Base-by-base conservation (phyloP, 2,797 vertebrate genomes). In the Coracias cyanogaster region DNA sequence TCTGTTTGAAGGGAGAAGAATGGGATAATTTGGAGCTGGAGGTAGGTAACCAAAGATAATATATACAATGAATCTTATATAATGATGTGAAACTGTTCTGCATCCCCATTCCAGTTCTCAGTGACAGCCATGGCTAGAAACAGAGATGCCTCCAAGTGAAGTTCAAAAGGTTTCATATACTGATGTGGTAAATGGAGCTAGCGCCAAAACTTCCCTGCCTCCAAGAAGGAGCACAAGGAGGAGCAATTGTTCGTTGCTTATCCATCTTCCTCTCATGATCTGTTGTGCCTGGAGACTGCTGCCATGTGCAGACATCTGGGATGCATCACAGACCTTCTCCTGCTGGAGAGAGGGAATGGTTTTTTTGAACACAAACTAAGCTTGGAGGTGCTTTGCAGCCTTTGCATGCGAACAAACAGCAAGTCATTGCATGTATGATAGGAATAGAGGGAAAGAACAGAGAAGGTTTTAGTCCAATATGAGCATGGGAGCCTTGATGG, bases 271-370 rank as follows among this genome's bases (percentile, higher is more conserved):
- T 88, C 45, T 70, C 31, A 9, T 82, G 62, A 91, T 86, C 91
- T 92, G 18, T 73, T 89, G 52, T 66, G 66, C 57, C 58, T 94
- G 76, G 65, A 37, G n/a, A 55, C 78, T 76, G 90, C 78, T 77
- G 93, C 71, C 73, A 55, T 6, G 0, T 83, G 90, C 92, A 92
- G 79, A 95, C 94, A 96, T 96, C 96, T 97, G 95, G 89, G 70
- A 94, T 71, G 70, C 69, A 95, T 94, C 94, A 92, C 0, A 7
- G 71, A 51, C 74, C 87, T 96, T 92, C 83, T 95, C 82, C 79
- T 91, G 25, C 82, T 81, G 77, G 58, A 95, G 82, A 87, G 65
- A 69, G 58, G 26, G 61, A 70, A 57, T 55, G 33, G 33, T 3
- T 60, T 94, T 94, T 76, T 70, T 93, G 73, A 92, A 90, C 12